Percentiles rank a stretch among this genome's conserved stretches.
Evolutionary conservation across 1,140 invertebrate species (phyloP).

Genomic region (Orchestia grillus): DNA sequence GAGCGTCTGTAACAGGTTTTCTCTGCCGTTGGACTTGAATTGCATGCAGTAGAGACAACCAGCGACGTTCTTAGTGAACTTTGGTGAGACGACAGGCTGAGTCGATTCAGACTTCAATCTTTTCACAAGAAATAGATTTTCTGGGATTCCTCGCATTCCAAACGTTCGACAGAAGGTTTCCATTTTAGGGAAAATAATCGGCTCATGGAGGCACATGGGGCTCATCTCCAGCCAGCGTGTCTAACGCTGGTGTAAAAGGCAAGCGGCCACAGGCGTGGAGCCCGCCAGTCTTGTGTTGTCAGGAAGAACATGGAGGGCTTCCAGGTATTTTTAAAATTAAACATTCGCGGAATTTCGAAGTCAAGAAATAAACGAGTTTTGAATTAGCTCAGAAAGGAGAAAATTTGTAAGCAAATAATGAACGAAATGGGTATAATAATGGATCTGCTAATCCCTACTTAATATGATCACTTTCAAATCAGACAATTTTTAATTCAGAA

Average conservation of each 20-base stretch:
- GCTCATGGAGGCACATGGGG: neutral
- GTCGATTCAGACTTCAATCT: neutral
- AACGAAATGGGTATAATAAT: no score
- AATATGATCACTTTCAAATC: no score
- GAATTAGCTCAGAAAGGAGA: no score
- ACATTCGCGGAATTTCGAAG: no score
- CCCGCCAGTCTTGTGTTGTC: neutral
- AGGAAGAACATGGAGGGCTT: neutral
- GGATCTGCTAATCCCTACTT: no score
- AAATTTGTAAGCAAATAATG: no score
- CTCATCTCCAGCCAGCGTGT: conserved; percentile 2
- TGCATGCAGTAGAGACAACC: neutral
- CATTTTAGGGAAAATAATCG: neutral
- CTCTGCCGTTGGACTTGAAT: neutral
- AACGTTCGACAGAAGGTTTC: neutral
- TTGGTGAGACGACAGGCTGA: neutral
- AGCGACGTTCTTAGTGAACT: neutral
- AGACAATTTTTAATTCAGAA: no score
- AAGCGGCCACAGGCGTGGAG: neutral
- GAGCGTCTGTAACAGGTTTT: neutral
- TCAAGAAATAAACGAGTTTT: no score
- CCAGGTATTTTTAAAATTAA: neutral
- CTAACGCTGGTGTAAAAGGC: neutral
- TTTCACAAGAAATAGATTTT: neutral
- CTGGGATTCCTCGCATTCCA: neutral